phyloP scores from a whole-genome alignment of 2,113 vertebrate genomes.

The Brienomyrus longianalis region DNA sequence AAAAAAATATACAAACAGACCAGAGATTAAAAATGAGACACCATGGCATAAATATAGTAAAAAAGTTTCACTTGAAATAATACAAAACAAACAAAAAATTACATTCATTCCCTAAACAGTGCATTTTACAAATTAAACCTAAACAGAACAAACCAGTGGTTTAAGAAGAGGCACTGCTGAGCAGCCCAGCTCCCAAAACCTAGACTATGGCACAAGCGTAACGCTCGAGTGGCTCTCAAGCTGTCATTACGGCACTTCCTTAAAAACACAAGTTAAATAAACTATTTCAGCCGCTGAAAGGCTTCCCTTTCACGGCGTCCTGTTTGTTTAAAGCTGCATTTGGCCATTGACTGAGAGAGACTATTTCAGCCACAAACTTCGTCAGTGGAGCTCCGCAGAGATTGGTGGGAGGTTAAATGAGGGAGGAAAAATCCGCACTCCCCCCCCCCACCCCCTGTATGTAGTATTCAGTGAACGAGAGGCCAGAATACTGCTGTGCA shows the following conservation, averaged over 20 bases:
- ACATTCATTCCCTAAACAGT: conserved; percentile 85
- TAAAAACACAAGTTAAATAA: background rate
- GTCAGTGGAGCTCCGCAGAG: background rate
- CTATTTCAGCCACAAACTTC: background rate
- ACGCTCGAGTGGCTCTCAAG: background rate
- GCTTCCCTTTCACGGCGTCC: background rate
- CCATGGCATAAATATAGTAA: conserved; percentile 78
- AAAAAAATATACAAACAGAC: conserved; percentile 83
- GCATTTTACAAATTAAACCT: conserved; percentile 67
- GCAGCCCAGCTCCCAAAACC: background rate
- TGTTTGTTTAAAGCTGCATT: background rate
- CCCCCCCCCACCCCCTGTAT: background rate
- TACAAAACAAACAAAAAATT: conserved; percentile 42
- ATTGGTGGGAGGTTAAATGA: background rate
- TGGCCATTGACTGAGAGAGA: background rate
- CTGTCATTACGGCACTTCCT: background rate
- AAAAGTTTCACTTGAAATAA: conserved; percentile 63
- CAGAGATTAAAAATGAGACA: conserved; percentile 62
- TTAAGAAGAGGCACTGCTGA: background rate
- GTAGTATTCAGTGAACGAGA: background rate
- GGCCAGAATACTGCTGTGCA: background rate
- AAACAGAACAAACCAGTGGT: conserved; percentile 40
- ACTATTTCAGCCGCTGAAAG: background rate
- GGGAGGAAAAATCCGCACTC: background rate
- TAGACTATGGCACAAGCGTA: background rate